Percentiles rank a stretch among this genome's conserved stretches.
phyloP scores from a whole-genome alignment of 2,113 vertebrate genomes.

The Brachypodius melanocephalos region DNA sequence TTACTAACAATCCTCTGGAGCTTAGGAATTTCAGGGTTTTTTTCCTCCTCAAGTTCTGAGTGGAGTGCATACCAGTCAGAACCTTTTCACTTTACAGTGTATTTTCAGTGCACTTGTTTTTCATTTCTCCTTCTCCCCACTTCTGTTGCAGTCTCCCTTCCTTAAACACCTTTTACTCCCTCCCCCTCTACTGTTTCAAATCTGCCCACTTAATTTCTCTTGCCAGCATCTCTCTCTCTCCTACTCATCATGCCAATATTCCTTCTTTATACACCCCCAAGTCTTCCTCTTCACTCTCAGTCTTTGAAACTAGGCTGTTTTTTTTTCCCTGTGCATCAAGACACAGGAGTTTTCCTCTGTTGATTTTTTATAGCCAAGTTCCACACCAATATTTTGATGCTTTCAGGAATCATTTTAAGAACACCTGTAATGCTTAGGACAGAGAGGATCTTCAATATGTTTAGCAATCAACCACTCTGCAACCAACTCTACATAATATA shows the following conservation, averaged over 20 bases:
- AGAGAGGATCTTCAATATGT: not conserved
- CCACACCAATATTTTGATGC: not conserved
- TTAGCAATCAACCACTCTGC: not conserved
- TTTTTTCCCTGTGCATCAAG: not conserved
- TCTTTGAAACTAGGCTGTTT: not conserved
- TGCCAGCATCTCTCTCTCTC: slow-evolving; percentile 11
- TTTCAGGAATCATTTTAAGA: not conserved
- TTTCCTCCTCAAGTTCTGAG: not conserved
- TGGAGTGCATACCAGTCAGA: not conserved
- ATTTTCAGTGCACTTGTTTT: slow-evolving; percentile 1
- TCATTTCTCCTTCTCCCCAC: not conserved
- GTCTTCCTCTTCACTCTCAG: not conserved
- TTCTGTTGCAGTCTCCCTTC: not conserved
- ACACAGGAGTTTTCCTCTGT: not conserved
- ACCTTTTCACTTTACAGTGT: not conserved
- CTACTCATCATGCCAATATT: slow-evolving; percentile 2
- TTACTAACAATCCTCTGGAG: not conserved
- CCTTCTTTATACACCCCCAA: not conserved
- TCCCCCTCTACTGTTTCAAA: not conserved
- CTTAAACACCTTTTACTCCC: not conserved
- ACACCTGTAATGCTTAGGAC: not conserved
- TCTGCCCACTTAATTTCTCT: slow-evolving; percentile 43
- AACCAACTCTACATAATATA: not conserved
- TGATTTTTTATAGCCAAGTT: not conserved
- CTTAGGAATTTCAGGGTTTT: fast-evolving